A percentile compares a stretch with the other conserved stretches of the same genome.
Evolutionary conservation across 2,113 vertebrate genomes (phyloP).

Genomic region (Synodontis membranacea): DNA sequence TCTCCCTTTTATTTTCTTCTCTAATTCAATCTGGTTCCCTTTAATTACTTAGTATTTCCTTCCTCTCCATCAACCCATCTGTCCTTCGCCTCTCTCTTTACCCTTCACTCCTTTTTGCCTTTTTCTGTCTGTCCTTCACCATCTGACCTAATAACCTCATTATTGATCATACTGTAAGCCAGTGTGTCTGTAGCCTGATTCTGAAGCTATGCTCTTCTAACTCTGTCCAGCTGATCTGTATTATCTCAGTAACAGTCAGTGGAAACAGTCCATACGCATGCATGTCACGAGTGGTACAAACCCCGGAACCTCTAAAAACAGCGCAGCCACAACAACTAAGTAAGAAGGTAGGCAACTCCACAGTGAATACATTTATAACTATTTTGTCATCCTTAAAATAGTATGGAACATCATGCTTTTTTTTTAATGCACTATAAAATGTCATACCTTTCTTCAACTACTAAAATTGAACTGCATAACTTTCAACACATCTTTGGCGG

Average conservation of each 20-base stretch:
- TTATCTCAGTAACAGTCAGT: constrained; percentile 4
- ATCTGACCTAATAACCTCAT: constrained; percentile 35
- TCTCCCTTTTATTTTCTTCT: neutral
- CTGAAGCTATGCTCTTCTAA: neutral
- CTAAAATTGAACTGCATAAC: neutral
- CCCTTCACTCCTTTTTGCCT: constrained; percentile 31
- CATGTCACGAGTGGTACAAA: neutral
- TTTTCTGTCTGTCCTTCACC: constrained; percentile 50
- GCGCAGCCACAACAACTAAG: neutral
- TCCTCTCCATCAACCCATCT: neutral
- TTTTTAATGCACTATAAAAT: neutral
- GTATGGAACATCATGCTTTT: neutral
- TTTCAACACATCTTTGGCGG: neutral
- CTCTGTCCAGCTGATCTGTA: constrained; percentile 15
- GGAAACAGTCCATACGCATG: neutral
- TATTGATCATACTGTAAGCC: constrained; percentile 1
- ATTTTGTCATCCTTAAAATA: neutral
- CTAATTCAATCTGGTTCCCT: neutral
- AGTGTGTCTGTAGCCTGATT: neutral
- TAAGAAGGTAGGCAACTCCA: neutral
- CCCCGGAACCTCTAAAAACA: neutral
- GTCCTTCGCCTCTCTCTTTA: constrained; percentile 22
- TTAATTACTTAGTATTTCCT: neutral
- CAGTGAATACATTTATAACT: neutral
- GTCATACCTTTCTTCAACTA: neutral